Evolutionary conservation across 2,888 invertebrate genomes (phyloP), one percentile per base, ranked within the genome.

Genomic region (Andrena flavipes): DNA sequence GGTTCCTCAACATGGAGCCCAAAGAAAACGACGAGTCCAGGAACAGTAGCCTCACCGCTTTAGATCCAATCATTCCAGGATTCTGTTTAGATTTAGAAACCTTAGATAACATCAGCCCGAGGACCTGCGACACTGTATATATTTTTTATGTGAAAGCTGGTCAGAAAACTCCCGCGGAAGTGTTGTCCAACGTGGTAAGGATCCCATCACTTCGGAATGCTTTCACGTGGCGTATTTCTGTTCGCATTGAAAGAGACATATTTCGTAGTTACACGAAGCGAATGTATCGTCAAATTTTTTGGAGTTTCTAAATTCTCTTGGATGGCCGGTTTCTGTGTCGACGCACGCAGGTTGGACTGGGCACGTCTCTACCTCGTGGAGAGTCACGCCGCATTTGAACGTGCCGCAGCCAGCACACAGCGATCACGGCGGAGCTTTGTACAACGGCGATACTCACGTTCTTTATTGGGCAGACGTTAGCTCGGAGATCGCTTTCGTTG

Each of bases 341-440:
- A 96, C 96, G 26, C 99, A 99, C 95, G 97, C 98, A 59, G 99
- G 98, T 42, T 99, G 99, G 99, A 97, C 98, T 30, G 99, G 99
- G 0, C 97, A 98, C 93, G 95, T 97, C 72, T 95, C 96, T 71
- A 97, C 97, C n/a, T 98, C 98, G 90, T 98, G 98, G 97, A 96
- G 96, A 91, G 95, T 91, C 35, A 92, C 91, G 3, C 87, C 89
- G 20, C 91, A 91, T 69, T 42, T 86, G 0, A 90, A 84, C 23
- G 86, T 87, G 49, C 88, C 91, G 8, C 90, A 89, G 59, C 85
- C 90, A 2, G 82, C 89, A 2, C 90, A 91, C 71, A 87, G 87
- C 59, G 94, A 95, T 80, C 95, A 95, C 86, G 96, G 96, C 16
- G 97, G 97, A 62, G 94, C 96, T 84, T 94, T 96, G 70, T 99